Evolutionary conservation across 1,140 invertebrate species (phyloP).

Genomic region (Drosophila ficusphila): DNA sequence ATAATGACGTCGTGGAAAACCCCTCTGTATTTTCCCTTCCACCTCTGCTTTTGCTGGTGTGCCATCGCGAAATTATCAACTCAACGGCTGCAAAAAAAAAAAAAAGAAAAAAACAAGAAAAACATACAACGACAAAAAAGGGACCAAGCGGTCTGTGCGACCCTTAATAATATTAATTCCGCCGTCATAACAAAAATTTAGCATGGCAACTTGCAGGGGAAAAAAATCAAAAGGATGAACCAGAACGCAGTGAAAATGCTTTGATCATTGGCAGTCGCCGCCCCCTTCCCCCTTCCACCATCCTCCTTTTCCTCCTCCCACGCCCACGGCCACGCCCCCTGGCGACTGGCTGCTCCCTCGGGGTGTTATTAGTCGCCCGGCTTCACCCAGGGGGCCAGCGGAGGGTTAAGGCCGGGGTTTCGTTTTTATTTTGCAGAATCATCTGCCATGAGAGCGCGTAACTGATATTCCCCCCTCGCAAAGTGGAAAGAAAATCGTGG

Average conservation of each 20-base stretch:
- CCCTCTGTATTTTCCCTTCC: neutral
- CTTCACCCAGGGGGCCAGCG: constrained; percentile 36
- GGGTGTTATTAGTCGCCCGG: constrained; percentile 76
- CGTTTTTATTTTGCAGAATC: constrained; percentile 57
- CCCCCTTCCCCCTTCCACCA: neutral
- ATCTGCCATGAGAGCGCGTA: constrained; percentile 63
- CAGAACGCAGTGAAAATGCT: constrained; percentile 63
- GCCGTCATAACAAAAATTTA: constrained; percentile 81
- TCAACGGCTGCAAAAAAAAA: constrained; percentile 34
- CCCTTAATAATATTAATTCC: constrained; percentile 82
- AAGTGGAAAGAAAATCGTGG: no score
- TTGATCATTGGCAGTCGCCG: constrained; percentile 72
- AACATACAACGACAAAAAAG: no score
- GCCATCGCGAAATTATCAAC: constrained; percentile 71
- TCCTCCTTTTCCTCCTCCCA: neutral
- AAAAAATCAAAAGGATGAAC: constrained; percentile 41
- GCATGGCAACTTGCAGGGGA: constrained; percentile 43
- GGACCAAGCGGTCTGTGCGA: constrained; percentile 45
- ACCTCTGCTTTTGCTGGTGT: constrained; percentile 7
- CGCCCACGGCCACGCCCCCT: constrained; percentile 23
- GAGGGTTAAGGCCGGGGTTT: constrained; percentile 50
- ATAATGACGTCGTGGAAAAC: constrained; percentile 52
- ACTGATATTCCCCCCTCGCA: constrained; percentile 47
- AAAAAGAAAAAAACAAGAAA: neutral
- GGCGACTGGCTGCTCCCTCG: constrained; percentile 52